phyloP scores from a whole-genome alignment of 2,113 vertebrate genomes.

The Eidolon helvum region DNA sequence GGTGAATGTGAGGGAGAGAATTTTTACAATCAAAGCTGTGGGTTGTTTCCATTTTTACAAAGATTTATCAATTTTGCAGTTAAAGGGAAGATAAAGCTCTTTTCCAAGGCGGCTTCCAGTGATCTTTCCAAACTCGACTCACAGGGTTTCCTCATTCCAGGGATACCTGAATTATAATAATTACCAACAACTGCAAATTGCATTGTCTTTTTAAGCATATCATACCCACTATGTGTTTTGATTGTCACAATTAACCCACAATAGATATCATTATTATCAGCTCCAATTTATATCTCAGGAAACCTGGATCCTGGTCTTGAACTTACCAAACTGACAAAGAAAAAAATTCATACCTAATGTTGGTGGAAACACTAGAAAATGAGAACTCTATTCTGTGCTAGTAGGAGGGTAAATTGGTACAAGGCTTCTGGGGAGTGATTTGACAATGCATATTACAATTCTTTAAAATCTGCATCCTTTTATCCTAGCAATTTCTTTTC shows the following conservation, averaged over 20 bases:
- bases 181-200: background rate
- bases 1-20: fast-evolving
- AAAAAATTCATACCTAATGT: background rate
- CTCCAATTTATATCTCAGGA: background rate
- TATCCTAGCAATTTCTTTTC: conserved; percentile 38
- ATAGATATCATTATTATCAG: background rate
- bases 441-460: background rate
- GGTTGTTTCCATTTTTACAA: background rate
- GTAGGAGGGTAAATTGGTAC: background rate
- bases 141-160: background rate
- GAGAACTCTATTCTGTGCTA: background rate
- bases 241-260: background rate
- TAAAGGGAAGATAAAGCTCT: background rate
- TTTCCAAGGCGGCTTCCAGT: background rate
- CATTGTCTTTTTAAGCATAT: conserved; percentile 8
- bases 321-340: conserved; percentile 4
- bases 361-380: background rate
- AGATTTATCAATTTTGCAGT: background rate
- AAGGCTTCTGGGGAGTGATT: conserved; percentile 34
- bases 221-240: background rate
- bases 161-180: background rate
- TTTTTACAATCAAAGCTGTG: background rate
- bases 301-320: background rate
- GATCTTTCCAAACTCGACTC: conserved; percentile 1
- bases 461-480: conserved; percentile 51